Percentiles rank a stretch among this genome's conserved stretches.
phyloP scores from a whole-genome alignment of 35 echinoderm and acorn worm species.

The Ophiothrix spiculata region DNA sequence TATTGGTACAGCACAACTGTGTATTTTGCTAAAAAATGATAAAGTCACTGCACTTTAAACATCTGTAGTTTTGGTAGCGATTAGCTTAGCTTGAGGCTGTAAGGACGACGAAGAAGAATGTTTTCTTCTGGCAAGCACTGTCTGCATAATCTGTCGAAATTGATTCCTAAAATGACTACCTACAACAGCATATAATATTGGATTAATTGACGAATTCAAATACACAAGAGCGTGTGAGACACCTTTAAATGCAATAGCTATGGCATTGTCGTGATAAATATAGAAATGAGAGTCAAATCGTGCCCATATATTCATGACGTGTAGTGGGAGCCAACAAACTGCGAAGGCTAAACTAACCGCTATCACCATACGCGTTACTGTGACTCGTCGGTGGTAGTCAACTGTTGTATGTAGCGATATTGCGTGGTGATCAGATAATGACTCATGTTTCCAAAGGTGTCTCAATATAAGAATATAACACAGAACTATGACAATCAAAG shows the following conservation, averaged over 20 bases:
- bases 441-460: not conserved
- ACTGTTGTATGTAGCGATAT: not conserved
- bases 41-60: too few species aligned
- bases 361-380: slow-evolving; percentile 55
- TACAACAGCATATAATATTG: slow-evolving; percentile 69
- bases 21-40: too few species aligned
- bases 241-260: slow-evolving; percentile 27
- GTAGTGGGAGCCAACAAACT: slow-evolving; percentile 62
- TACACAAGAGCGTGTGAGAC: slow-evolving; percentile 46
- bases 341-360: slow-evolving; percentile 47
- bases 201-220: slow-evolving; percentile 59
- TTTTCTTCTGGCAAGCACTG: not conserved
- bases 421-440: not conserved
- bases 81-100: not conserved
- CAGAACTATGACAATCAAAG: not conserved
- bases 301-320: slow-evolving; percentile 44
- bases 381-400: not conserved
- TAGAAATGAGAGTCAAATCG: slow-evolving; percentile 21
- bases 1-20: too few species aligned
- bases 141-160: not conserved
- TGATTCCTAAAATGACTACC: slow-evolving; percentile 60
- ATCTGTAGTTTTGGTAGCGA: not conserved
- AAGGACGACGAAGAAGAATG: not conserved
- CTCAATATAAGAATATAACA: not conserved
- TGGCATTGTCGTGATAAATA: not conserved